Evolutionary conservation across 2,113 vertebrate species (phyloP).

Genomic region (Daubentonia madagascariensis): DNA sequence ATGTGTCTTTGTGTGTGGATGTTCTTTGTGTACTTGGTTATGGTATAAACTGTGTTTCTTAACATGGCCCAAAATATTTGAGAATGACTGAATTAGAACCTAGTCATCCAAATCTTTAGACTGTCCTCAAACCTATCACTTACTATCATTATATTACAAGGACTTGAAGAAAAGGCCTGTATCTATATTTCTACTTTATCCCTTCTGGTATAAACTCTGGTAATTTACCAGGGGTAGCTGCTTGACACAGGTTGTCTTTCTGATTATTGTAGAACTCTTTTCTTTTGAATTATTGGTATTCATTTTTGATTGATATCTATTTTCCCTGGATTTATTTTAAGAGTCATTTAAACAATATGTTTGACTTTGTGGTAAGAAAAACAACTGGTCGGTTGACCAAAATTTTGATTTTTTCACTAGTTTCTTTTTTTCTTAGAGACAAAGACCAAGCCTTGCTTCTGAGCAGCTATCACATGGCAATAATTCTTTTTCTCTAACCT

Average conservation of each 20-base stretch:
- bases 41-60: background rate
- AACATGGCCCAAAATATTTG: background rate
- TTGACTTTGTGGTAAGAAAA: conserved; percentile 2
- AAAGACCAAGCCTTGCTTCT: background rate
- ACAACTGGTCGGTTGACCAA: background rate
- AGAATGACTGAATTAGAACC: background rate
- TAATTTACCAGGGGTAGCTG: background rate
- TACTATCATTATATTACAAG: background rate
- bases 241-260: background rate
- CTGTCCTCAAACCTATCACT: background rate
- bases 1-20: background rate
- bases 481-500: conserved; percentile 31
- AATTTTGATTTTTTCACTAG: conserved; percentile 1
- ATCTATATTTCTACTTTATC: background rate
- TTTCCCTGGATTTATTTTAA: background rate
- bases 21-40: background rate
- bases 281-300: background rate
- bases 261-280: background rate
- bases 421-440: background rate
- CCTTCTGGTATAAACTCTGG: background rate
- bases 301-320: background rate
- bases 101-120: background rate
- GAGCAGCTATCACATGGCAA: background rate
- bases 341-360: background rate
- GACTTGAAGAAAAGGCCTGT: background rate